Evolutionary conservation across 2,888 invertebrate species (phyloP).

Genomic region (Apodemia duryi): DNA sequence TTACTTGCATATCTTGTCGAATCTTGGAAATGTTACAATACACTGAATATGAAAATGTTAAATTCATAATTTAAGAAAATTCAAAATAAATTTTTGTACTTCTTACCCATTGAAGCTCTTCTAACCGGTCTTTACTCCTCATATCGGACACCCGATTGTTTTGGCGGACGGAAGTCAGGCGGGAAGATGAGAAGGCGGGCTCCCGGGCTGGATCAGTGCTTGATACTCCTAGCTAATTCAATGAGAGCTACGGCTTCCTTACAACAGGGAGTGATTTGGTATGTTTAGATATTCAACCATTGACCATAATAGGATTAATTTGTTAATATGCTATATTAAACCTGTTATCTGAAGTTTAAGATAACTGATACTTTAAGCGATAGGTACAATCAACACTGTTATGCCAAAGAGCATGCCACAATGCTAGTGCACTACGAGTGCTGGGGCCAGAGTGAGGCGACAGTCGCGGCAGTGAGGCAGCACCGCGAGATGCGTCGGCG

Average conservation of each 20-base stretch:
- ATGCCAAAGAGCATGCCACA: not conserved
- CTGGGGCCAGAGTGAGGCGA: not conserved
- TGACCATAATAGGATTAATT: not conserved
- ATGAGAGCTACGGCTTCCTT: not conserved
- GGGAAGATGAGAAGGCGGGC: too few species aligned
- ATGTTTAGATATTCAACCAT: not conserved
- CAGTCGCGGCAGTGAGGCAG: not conserved
- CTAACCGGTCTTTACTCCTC: slow-evolving; percentile 65
- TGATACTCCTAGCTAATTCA: not conserved
- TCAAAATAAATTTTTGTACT: slow-evolving; percentile 8
- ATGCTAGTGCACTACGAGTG: not conserved
- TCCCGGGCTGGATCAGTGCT: too few species aligned
- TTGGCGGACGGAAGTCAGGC: too few species aligned
- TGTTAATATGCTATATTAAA: not conserved
- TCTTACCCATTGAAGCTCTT: slow-evolving; percentile 63
- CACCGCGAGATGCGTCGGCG: not conserved
- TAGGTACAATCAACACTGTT: not conserved
- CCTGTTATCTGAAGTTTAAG: not conserved
- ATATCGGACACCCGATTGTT: slow-evolving; percentile 36
- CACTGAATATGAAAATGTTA: not conserved
- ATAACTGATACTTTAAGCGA: not conserved
- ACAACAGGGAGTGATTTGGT: not conserved
- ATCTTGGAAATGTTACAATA: not conserved
- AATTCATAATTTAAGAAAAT: not conserved
- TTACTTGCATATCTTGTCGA: not conserved